Percentiles rank a stretch among this genome's conserved stretches.
phyloP scores from a whole-genome alignment of 2,797 vertebrate species.

The Micropoecilia bifurca region DNA sequence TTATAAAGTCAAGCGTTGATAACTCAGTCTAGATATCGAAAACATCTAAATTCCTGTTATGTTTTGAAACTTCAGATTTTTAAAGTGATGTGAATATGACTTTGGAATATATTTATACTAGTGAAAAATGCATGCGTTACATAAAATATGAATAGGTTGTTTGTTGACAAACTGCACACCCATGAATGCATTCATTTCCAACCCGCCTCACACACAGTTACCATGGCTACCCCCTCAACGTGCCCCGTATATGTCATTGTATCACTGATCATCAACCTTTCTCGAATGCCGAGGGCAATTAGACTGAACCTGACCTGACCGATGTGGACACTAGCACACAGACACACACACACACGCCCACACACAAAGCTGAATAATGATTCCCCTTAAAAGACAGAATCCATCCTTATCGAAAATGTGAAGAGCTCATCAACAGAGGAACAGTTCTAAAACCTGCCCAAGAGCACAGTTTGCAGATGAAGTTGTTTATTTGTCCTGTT shows the following conservation, averaged over 20 bases:
- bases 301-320: constrained; percentile 26
- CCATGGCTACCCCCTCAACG: constrained; percentile 49
- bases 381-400: background rate
- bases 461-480: background rate
- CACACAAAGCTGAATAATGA: constrained; percentile 12
- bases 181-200: background rate
- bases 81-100: background rate
- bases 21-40: background rate
- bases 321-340: background rate
- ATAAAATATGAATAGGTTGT: background rate
- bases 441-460: constrained; percentile 6
- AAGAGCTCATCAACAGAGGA: constrained; percentile 19
- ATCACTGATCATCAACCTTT: constrained; percentile 51
- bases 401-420: constrained; percentile 10
- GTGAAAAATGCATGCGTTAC: background rate
- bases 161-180: constrained; percentile 11
- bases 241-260: constrained; percentile 22
- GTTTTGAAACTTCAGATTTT: background rate
- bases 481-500: constrained; percentile 24
- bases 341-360: background rate
- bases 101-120: background rate
- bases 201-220: constrained; percentile 26
- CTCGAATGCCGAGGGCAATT: constrained; percentile 45
- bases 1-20: background rate
- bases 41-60: background rate